Conservation (phyloP, 1,140 invertebrate species). For the Drosophila kohkoa region DNA sequence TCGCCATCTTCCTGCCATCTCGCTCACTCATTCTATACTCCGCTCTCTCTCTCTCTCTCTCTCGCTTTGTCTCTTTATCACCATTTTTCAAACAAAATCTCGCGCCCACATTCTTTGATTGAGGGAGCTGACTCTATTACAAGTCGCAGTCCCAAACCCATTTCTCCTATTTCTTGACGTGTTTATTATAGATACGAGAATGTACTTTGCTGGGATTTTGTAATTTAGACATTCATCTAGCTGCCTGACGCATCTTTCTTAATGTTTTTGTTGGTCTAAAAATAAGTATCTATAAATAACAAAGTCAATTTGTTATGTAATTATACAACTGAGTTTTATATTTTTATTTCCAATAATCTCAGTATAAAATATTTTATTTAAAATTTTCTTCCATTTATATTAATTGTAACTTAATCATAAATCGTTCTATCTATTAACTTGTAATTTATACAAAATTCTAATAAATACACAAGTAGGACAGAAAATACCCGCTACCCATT, state of each 20-base stretch:
- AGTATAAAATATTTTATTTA: too few relatives aligned
- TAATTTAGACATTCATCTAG: constrained; percentile 75
- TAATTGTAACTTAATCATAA: too few relatives aligned
- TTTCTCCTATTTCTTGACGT: constrained; percentile 34
- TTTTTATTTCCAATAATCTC: too few relatives aligned
- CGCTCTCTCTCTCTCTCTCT: neutral
- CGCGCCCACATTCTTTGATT: constrained; percentile 46
- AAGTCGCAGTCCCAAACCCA: constrained; percentile 7
- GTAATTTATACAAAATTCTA: too few relatives aligned
- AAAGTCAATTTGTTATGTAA: too few relatives aligned
- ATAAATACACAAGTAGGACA: too few relatives aligned
- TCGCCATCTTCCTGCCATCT: constrained; percentile 28
- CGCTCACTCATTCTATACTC: neutral
- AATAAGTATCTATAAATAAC: too few relatives aligned
- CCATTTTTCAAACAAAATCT: constrained; percentile 46
- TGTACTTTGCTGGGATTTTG: constrained; percentile 44
- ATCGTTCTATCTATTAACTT: too few relatives aligned
- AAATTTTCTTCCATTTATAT: too few relatives aligned
- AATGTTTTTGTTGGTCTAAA: constrained; percentile 3
- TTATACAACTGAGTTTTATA: too few relatives aligned
- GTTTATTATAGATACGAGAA: constrained; percentile 15
- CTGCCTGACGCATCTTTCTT: constrained; percentile 41
- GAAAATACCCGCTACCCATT: too few relatives aligned
- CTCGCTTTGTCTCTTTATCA: constrained; percentile 40
- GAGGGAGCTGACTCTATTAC: constrained; percentile 23